Evolutionary conservation across 2,888 invertebrate species (phyloP).

Genomic region (Euproctis similis): DNA sequence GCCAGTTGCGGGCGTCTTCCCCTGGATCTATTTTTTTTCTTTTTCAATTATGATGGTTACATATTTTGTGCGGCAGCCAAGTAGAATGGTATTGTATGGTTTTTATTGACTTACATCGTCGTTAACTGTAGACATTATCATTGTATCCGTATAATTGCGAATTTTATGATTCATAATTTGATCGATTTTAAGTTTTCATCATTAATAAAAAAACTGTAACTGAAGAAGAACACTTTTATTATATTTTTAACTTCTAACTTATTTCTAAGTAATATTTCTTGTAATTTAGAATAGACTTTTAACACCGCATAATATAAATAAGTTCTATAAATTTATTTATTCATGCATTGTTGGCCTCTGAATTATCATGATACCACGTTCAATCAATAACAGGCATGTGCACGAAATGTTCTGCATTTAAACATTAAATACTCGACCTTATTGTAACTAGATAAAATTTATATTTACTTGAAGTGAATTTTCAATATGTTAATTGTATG

Average conservation of each 20-base stretch:
- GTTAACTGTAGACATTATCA: conserved; percentile 1
- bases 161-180: no score
- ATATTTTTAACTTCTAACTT: no score
- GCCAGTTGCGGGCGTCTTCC: conserved; percentile 69
- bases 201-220: no score
- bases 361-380: conserved; percentile 56
- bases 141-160: no score
- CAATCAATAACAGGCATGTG: conserved; percentile 57
- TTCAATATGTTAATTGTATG: conserved; percentile 6
- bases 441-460: conserved; percentile 2
- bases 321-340: no score
- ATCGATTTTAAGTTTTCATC: no score
- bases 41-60: conserved; percentile 44
- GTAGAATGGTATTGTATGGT: conserved; percentile 30
- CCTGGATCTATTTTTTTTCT: conserved; percentile 53
- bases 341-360: conserved; percentile 47
- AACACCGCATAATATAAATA: no score
- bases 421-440: conserved; percentile 16
- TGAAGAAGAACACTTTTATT: no score
- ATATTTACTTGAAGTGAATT: conserved; percentile 5
- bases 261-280: conserved; percentile 36
- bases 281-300: no score
- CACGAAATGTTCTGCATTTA: conserved; percentile 31
- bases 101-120: conserved; percentile 1
- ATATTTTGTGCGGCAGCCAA: conserved; percentile 55